Base-by-base conservation (phyloP, 1,140 invertebrate species). In the Neodiprion fabricii region DNA sequence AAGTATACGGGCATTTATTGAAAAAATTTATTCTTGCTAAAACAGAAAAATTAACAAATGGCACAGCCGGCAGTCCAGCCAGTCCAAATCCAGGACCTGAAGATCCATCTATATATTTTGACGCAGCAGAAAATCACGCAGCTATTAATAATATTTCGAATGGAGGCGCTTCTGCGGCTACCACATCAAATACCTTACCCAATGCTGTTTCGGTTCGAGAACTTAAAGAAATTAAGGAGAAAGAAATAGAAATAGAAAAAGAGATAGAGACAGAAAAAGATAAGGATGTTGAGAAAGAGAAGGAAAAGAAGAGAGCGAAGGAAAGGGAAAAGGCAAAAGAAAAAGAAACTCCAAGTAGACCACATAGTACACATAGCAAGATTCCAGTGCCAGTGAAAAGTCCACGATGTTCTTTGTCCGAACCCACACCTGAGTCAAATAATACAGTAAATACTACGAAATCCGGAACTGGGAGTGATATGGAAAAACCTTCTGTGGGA, bases 71-170 rank as follows among this genome's bases (percentile, higher is more conserved):
- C 53, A 91, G 89, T 78, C 87, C 88, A 11, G 84, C 87, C 48
- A 89, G 91, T 84, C 86, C 89, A 48, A 90, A 90, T 84, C 87
- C 88, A 11, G 86, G 85, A 21, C 79, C 77, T 71, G 91, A 92
- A 53, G 92, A 93, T 70, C 86, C 91, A 0, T 92, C 91, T 11
- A 82, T 92, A 14, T 92, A 92, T 82, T 92, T 91, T 79, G 92
- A 93, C 83, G 91, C 91, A 14, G 91, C 90, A 2, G 91, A 92
- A 50, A 91, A 89, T 78, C 81, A 84, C 48, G 75, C 79, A 47
- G 74, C 78, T 48, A 74, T 77, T 48, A 85, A 85, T 14, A 84
- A 75, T 67, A 75, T 73, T 70, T 79, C 78, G 50, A 84, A 83
- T 70, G 80, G 81, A 75, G 79, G 79, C 69, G 68, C 76, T 49